Conservation (phyloP, 35 echinoderm and acorn worm genomes). For the Apostichopus japonicus region DNA sequence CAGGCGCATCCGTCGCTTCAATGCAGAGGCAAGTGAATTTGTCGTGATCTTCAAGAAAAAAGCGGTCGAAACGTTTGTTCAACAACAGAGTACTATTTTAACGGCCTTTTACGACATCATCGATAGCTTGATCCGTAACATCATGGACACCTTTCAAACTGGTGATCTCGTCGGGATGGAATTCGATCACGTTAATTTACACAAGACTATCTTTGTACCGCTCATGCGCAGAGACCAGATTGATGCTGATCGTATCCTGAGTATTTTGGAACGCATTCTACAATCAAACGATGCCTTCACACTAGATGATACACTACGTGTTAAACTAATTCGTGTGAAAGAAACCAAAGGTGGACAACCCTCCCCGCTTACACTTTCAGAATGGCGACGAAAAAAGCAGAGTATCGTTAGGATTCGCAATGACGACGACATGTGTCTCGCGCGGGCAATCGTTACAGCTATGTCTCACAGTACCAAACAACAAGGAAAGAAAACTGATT, state of each 20-base stretch:
- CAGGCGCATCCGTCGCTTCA: neutral
- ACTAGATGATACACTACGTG: neutral
- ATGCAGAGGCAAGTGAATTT: conserved; percentile 9
- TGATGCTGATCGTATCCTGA: neutral
- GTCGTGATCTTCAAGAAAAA: neutral
- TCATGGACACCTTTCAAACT: neutral
- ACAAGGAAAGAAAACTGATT: too few species aligned
- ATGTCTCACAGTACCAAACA: too few species aligned
- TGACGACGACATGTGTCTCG: too few species aligned
- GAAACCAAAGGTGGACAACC: neutral
- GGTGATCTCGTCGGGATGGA: neutral
- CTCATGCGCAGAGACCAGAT: too few species aligned
- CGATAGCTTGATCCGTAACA: neutral
- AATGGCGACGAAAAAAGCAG: neutral
- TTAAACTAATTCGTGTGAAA: neutral
- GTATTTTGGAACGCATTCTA: neutral
- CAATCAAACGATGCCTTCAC: neutral
- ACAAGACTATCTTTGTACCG: neutral
- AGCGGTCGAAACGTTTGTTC: neutral
- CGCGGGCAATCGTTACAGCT: neutral
- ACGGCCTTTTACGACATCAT: conserved; percentile 16
- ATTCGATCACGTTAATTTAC: neutral
- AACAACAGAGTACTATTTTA: neutral
- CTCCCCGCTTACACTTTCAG: neutral
- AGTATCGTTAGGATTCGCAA: conserved; percentile 21